A percentile compares a stretch with the other conserved stretches of the same genome.
phyloP scores from a whole-genome alignment of 2,113 vertebrate genomes.

The Picathartes gymnocephalus region DNA sequence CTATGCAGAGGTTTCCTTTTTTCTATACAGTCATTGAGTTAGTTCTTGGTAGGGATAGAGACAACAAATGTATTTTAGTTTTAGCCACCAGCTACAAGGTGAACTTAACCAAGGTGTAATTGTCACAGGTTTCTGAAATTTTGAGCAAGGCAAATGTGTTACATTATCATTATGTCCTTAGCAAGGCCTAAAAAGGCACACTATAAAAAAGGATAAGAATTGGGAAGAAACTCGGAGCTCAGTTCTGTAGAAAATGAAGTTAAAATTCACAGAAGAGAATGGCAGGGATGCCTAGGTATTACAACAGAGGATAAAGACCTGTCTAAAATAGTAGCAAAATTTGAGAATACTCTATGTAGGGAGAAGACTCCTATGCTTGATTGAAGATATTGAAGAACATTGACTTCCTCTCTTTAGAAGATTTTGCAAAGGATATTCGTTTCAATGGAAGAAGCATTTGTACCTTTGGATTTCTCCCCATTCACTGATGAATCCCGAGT shows the following conservation, averaged over 20 bases:
- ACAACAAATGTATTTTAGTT: accelerated
- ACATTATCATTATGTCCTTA: not conserved
- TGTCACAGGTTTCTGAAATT: not conserved
- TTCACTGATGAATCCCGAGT: not conserved
- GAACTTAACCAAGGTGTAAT: not conserved
- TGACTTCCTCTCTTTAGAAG: not conserved
- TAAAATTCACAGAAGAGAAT: not conserved
- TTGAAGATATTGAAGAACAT: not conserved
- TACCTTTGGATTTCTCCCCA: not conserved
- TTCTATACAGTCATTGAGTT: not conserved
- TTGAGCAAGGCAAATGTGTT: not conserved
- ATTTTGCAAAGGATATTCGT: not conserved
- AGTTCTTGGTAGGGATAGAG: not conserved
- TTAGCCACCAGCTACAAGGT: not conserved
- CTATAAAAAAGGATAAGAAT: not conserved
- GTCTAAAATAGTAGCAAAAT: not conserved
- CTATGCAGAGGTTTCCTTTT: not conserved
- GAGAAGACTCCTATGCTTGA: not conserved
- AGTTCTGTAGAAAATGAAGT: not conserved
- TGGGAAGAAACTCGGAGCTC: not conserved
- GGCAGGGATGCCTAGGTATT: not conserved
- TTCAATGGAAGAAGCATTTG: not conserved
- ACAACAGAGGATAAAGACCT: not conserved
- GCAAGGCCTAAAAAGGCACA: not conserved
- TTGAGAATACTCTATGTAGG: not conserved